Percentiles rank a stretch among this genome's conserved stretches.
Evolutionary conservation across 1,140 invertebrate genomes (phyloP).

Genomic region (Drosophila ironensis): DNA sequence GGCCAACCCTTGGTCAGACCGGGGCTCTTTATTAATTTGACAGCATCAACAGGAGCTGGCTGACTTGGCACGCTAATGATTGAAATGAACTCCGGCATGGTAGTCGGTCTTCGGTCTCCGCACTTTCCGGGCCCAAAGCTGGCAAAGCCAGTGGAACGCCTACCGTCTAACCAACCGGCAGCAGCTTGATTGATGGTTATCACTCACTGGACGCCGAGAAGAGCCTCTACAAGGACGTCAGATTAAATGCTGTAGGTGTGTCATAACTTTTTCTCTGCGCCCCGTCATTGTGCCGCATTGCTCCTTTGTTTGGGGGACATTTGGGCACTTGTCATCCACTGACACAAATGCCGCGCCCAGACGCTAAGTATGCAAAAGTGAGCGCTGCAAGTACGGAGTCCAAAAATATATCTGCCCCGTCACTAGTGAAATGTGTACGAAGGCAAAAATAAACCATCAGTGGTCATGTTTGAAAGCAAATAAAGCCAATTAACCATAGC

Average conservation of each 20-base stretch:
- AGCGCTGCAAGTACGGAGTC: conserved; percentile 6
- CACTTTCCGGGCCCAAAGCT: neutral
- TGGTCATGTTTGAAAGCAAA: conserved; percentile 72
- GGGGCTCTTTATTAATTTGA: conserved; percentile 80
- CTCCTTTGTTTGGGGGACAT: conserved; percentile 54
- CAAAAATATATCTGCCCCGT: conserved; percentile 38
- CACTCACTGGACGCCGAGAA: conserved; percentile 56
- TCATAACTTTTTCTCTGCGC: conserved; percentile 61
- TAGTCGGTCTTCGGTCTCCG: neutral
- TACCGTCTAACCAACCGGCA: conserved; percentile 46
- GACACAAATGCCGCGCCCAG: conserved; percentile 28
- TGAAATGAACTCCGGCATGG: conserved; percentile 69
- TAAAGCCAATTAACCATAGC: conserved; percentile 74
- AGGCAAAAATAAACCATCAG: conserved; percentile 26
- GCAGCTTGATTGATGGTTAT: conserved; percentile 80
- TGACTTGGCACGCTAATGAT: conserved; percentile 69
- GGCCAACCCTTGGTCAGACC: conserved; percentile 21
- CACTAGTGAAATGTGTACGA: conserved; percentile 4
- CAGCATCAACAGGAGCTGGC: conserved; percentile 73
- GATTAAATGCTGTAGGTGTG: conserved; percentile 79
- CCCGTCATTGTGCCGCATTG: conserved; percentile 53
- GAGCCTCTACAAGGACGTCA: conserved; percentile 55
- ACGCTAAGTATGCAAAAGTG: conserved; percentile 36
- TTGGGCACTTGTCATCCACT: conserved; percentile 51
- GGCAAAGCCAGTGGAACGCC: conserved; percentile 64